phyloP scores from a whole-genome alignment of 1,140 invertebrate genomes.

The Alviniconcha marisindica region DNA sequence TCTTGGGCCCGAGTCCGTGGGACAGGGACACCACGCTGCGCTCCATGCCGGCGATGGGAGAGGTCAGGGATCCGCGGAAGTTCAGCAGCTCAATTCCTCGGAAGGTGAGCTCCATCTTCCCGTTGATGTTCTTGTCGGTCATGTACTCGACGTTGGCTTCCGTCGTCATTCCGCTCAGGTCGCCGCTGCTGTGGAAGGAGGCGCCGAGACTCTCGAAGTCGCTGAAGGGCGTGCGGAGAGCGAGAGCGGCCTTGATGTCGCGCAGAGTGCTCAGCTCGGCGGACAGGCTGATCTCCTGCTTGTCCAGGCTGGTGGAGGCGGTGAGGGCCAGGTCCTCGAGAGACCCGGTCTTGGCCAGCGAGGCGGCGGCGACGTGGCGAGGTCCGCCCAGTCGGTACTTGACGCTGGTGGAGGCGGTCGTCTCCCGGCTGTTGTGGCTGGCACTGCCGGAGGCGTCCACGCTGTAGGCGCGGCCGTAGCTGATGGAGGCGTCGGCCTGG shows the following conservation, averaged over 20 bases:
- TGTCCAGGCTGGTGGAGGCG: constrained; percentile 13
- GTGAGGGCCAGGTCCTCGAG: constrained; percentile 25
- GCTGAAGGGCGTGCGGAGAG: constrained; percentile 30
- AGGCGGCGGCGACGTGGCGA: background rate
- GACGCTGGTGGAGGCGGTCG: constrained; percentile 18
- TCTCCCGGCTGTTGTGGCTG: background rate
- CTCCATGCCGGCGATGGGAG: constrained; percentile 15
- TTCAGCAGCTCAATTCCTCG: background rate
- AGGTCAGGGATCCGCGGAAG: constrained; percentile 2
- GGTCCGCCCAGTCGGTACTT: constrained; percentile 32
- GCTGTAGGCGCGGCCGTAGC: constrained; percentile 19
- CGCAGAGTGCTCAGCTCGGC: constrained; percentile 5
- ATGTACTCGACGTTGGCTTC: constrained; percentile 33
- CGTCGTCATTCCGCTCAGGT: constrained; percentile 14
- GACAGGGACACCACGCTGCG: background rate
- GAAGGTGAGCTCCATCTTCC: constrained; percentile 22
- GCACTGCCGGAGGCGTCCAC: constrained; percentile 19
- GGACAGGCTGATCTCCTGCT: constrained; percentile 27
- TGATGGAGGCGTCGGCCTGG: constrained; percentile 17
- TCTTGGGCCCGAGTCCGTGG: background rate
- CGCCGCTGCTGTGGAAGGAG: constrained; percentile 19
- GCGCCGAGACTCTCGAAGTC: constrained; percentile 13
- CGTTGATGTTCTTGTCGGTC: constrained; percentile 35
- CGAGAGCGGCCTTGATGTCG: constrained; percentile 24
- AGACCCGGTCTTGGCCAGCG: constrained; percentile 24